These are phyloP conservation scores for Melolontha melolontha DNA, from an alignment of 2,888 invertebrate genomes.

Conservation along the genomic window DNA sequence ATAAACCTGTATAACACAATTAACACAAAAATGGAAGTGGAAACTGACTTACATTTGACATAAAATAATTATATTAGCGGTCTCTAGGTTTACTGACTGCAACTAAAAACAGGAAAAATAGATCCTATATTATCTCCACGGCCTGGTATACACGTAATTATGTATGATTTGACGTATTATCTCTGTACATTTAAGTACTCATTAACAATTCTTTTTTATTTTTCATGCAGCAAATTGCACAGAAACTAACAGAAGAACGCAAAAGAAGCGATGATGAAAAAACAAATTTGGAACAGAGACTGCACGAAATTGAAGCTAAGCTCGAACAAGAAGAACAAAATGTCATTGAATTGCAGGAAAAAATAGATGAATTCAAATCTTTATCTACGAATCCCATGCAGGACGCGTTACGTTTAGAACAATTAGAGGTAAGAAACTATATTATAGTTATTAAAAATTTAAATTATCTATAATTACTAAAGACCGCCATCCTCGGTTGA, in stretches of 20 bases:
- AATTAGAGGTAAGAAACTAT: conserved; percentile 46
- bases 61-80: no score
- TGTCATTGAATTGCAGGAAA: conserved; percentile 51
- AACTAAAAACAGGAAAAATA: no score
- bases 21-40: no score
- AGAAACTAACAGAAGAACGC: conserved; percentile 69
- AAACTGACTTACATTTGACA: no score
- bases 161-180: no score
- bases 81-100: no score
- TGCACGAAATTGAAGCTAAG: conserved; percentile 57
- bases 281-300: conserved; percentile 66
- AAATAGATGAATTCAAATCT: conserved; percentile 59
- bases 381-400: conserved; percentile 41
- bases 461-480: no score
- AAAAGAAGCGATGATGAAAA: conserved; percentile 67
- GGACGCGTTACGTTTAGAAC: conserved; percentile 45
- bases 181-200: no score
- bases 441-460: not conserved
- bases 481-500: no score
- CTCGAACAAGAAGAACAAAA: conserved; percentile 51
- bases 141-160: no score
- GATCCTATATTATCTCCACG: no score
- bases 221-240: conserved; percentile 64
- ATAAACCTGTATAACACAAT: no score
- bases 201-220: not conserved